Base-by-base conservation (phyloP, 2,888 invertebrate species). In the Agonopterix alstromeriana region DNA sequence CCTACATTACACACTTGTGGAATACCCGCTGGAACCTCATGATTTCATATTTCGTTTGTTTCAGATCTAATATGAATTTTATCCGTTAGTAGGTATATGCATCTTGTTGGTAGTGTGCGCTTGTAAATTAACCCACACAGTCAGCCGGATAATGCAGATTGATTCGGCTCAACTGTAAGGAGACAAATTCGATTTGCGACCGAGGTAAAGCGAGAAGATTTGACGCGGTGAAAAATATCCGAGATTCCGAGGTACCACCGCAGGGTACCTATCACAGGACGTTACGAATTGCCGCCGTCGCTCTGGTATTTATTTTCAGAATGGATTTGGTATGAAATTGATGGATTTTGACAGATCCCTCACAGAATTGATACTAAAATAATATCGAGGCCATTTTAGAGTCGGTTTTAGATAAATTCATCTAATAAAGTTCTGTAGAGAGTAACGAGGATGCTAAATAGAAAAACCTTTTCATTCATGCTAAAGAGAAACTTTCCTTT, bases 111-210 rank as follows among this genome's bases (percentile, higher is more conserved):
- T 3, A 38, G 38, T 10, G 38, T 38, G 27, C 5, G 27, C 50
- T 52, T 51, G 17, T 56, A 14, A 56, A 57, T 70, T 66, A 36
- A 36, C 45, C 53, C 65, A 55, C 44, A 42, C 48, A 14, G 61
- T 60, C 65, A 60, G 56, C 57, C 57, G 73, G 74, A 77, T 84
- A 85, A 86, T 82, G 78, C 77, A 82, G 84, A 86, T 86, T 86
- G 86, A 85, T 84, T 83, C 78, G 74, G 70, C 77, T 82, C 77
- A 77, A 78, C 72, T 68, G 65, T 66, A 68, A 72, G 69, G 69
- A 77, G 82, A 82, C 80, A 81, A 82, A 86, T 84, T 83, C 82
- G 83, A 84, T 86, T 84, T 84, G 71, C 72, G 70, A 67, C 67
- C 60, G 62, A 53, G 62, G 61, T 61, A 62, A 63, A 61, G 57